These are phyloP conservation scores for Drosophila gaucha DNA, from an alignment of 2,888 invertebrate species.

Conservation along the genomic window DNA sequence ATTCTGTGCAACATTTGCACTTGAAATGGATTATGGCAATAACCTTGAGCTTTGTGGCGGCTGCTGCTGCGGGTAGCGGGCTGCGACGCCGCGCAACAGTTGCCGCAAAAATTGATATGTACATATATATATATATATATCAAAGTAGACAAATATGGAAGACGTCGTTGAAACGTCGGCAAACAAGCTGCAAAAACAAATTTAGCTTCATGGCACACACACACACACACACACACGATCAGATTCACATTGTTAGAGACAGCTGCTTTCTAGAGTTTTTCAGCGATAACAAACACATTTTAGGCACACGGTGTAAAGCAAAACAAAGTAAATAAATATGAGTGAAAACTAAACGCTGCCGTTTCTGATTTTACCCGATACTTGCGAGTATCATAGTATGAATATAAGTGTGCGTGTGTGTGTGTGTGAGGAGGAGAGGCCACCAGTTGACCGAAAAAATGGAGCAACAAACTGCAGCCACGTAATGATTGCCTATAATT, in stretches of 20 bases:
- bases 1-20: slow-evolving; percentile 74
- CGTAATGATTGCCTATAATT: slow-evolving; percentile 59
- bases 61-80: slow-evolving; percentile 49
- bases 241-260: slow-evolving; percentile 12
- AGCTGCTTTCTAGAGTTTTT: slow-evolving; percentile 54
- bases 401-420: too few species aligned
- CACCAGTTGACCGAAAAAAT: slow-evolving; percentile 63
- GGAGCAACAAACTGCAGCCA: slow-evolving; percentile 46
- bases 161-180: slow-evolving; percentile 47
- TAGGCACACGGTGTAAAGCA: slow-evolving; percentile 42
- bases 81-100: slow-evolving; percentile 61
- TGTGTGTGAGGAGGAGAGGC: neutral
- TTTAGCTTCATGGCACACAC: slow-evolving; percentile 52
- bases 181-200: slow-evolving; percentile 63
- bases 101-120: slow-evolving; percentile 60
- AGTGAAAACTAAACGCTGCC: slow-evolving; percentile 33
- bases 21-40: slow-evolving; percentile 82
- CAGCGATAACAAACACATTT: slow-evolving; percentile 31
- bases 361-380: slow-evolving; percentile 16
- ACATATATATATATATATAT: slow-evolving; percentile 41
- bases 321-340: slow-evolving; percentile 16
- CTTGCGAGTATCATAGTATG: neutral
- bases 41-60: slow-evolving; percentile 74
- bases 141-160: slow-evolving; percentile 67
- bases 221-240: slow-evolving; percentile 3